Evolutionary conservation across 2,888 invertebrate genomes (phyloP), one percentile per base, ranked within the genome.

Genomic region (Blastobasis adustella): DNA sequence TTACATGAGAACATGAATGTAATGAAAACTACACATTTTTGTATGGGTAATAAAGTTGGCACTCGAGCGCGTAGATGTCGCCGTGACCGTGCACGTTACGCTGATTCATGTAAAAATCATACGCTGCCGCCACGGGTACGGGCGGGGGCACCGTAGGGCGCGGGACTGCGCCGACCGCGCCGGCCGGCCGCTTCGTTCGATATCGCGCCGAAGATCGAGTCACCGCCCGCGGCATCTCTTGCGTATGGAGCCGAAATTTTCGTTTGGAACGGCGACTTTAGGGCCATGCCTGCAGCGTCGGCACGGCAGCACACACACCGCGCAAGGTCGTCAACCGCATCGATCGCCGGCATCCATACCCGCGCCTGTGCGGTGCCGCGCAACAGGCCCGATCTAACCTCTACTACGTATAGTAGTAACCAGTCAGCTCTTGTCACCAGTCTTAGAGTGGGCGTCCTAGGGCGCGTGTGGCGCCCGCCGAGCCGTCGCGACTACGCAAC

Each of bases 321-420:
- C 82, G 81, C 82, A 79, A 76, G 81, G 76, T 80, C 79, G 69
- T 69, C 71, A 78, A 54, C 75, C 79, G 68, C 71, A 80, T 82
- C 73, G 81, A 82, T 82, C 76, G 72, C 57, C 58, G 60, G 59
- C 67, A 66, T 66, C 66, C 65, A 67, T 66, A 63, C 61, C 62
- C 59, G 71, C 72, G 71, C 67, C 68, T 66, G 69, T 69, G 67
- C 71, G 57, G 55, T 59, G 62, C 64, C 64, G 63, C 51, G 74
- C 76, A 74, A 73, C 68, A 67, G 67, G 67, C 65, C 68, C 61
- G 57, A 73, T 67, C 71, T 73, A 77, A 69, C 73, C 60, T 69
- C 62, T 59, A 54, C 65, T 67, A 60, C 62, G 59, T 72, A 71
- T 69, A 71, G 67, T 60, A 67, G 76, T 75, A 76, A 77, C 66